Conservation (phyloP, 2,888 invertebrate species). For the Cephus sareptanus region DNA sequence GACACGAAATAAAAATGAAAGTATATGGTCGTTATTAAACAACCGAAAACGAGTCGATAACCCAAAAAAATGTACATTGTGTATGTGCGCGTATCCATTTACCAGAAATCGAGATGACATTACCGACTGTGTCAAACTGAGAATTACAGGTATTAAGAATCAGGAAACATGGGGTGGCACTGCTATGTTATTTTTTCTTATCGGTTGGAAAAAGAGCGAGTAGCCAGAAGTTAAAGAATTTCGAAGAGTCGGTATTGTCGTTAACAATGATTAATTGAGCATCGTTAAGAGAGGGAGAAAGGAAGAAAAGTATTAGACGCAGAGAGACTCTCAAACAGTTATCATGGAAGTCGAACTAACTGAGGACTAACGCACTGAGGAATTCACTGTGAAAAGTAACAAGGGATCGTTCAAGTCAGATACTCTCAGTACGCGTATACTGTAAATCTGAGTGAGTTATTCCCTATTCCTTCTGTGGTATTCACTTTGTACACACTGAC, state of each 20-base stretch:
- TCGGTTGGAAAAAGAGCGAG: background rate
- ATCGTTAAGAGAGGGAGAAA: background rate
- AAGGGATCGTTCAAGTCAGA: background rate
- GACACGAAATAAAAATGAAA: constrained; percentile 3
- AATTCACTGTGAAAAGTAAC: background rate
- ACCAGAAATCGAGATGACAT: too few relatives aligned
- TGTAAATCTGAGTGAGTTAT: too few relatives aligned
- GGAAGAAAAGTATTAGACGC: background rate
- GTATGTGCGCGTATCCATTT: background rate
- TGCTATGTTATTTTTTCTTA: background rate
- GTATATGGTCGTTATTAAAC: constrained; percentile 12
- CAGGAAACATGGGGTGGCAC: too few relatives aligned
- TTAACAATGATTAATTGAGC: background rate
- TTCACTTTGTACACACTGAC: too few relatives aligned
- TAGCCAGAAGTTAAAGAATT: background rate
- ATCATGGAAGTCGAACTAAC: background rate
- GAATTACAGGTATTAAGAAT: too few relatives aligned
- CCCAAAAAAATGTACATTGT: background rate
- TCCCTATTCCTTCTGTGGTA: too few relatives aligned
- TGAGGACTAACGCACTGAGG: background rate
- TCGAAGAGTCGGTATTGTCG: background rate
- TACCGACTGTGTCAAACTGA: too few relatives aligned
- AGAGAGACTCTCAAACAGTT: background rate
- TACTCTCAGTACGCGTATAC: background rate
- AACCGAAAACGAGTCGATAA: constrained; percentile 5